Base-by-base conservation (phyloP, 2,888 invertebrate genomes). In the Drymonia ruficornis region DNA sequence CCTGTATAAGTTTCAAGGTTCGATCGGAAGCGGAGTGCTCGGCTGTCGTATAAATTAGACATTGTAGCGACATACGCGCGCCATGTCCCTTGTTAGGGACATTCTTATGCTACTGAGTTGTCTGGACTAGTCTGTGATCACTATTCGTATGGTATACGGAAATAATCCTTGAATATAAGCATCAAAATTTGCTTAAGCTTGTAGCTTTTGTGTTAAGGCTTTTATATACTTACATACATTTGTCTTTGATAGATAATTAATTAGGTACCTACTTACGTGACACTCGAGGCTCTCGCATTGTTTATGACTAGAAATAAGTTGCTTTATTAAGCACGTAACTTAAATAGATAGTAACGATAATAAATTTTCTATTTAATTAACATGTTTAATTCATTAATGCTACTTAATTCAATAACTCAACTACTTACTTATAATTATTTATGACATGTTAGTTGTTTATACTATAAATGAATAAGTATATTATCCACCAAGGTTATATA, bases 11-110 rank as follows among this genome's bases (percentile, higher is more conserved):
- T 61, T 63, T 48, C 60, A 61, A 70, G 66, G 63, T 62, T 70
- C 56, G 54, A 61, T 67, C 59, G 59, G 56, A 65, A 65, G 51
- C 59, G 54, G 61, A 63, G 53, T 60, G 53, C 62, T 67, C 44
- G 52, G 49, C 53, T 55, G 51, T 66, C 65, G 69, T 63, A 76
- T 76, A 76, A 74, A 71, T 75, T 71, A 63, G 59, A 54, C 54
- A 61, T 76, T 67, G 56, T 46, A 57, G 56, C 61, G 68, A 63
- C 61, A 64, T 69, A 72, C 69, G 68, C 52, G 60, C 60, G 63
- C 52, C 58, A 50, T 63, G 46, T 61, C 53, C 43, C 51, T 63
- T 56, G 51, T 36, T 59, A 48, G 50, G 50, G 38, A 48, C 44
- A 67, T 62, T 58, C 38, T 51, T 54, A 60, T 59, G 45, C 40